Percentiles rank a stretch among this genome's conserved stretches.
Conservation (phyloP, 92 coral and sea anemone genomes). For the Pocillopora meandrina region DNA sequence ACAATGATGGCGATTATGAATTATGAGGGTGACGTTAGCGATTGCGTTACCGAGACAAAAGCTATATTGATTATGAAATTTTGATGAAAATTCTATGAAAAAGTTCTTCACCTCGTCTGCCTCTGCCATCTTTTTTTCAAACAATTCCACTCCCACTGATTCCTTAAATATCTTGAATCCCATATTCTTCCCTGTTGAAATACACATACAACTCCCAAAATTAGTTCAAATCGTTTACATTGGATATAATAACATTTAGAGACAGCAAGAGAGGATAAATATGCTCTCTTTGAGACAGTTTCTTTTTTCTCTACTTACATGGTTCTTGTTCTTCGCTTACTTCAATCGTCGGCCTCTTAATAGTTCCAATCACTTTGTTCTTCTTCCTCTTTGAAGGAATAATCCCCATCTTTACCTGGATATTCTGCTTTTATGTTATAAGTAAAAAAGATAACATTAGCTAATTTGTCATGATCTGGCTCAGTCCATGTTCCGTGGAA, state of each 20-base stretch:
- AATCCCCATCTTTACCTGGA: constrained; percentile 25
- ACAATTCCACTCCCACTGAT: constrained; percentile 46
- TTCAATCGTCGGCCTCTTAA: neutral
- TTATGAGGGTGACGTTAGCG: too few species aligned
- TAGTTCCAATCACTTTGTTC: neutral
- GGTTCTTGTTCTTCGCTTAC: neutral
- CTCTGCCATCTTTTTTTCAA: constrained; percentile 46
- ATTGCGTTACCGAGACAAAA: too few species aligned
- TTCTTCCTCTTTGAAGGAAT: constrained; percentile 34
- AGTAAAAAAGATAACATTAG: neutral
- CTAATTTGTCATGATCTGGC: too few species aligned
- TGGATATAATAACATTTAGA: too few species aligned
- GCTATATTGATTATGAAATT: neutral
- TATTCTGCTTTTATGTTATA: neutral
- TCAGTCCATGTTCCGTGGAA: too few species aligned
- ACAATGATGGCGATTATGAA: too few species aligned
- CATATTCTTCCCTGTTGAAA: constrained; percentile 52
- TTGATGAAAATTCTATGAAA: neutral
- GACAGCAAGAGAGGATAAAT: too few species aligned
- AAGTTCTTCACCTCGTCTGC: constrained; percentile 43
- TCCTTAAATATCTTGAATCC: constrained; percentile 61
- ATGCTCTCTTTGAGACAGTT: too few species aligned
- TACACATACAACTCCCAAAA: neutral
- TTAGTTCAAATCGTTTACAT: neutral
- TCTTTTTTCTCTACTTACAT: too few species aligned